Conservation (phyloP, 2,113 vertebrate species). For the Seriola dumerili region DNA sequence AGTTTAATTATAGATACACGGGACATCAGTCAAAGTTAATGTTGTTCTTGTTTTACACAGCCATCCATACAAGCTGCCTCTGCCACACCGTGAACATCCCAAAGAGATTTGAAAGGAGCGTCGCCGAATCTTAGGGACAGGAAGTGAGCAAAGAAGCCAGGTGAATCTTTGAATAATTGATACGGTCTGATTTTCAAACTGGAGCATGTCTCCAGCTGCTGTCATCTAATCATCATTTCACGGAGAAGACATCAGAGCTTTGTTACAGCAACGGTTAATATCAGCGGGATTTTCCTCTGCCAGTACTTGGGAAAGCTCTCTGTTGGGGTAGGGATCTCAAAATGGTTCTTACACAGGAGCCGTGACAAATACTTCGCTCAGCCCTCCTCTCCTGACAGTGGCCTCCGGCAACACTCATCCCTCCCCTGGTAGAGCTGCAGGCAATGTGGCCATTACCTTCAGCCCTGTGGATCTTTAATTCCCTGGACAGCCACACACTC, state of each 20-base stretch:
- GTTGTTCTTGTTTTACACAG: conserved; percentile 75
- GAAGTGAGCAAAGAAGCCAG: conserved; percentile 61
- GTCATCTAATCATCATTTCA: conserved; percentile 67
- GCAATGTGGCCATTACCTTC: conserved; percentile 75
- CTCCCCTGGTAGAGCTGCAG: conserved; percentile 72
- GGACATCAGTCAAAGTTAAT: conserved; percentile 72
- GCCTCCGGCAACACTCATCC: conserved; percentile 74
- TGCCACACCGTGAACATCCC: conserved; percentile 41
- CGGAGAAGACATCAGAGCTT: conserved; percentile 54
- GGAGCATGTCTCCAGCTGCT: conserved; percentile 56
- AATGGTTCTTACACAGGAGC: conserved; percentile 71
- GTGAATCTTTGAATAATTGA: conserved; percentile 73
- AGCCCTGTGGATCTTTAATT: conserved; percentile 67
- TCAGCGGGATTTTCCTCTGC: conserved; percentile 35
- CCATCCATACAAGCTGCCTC: conserved; percentile 45
- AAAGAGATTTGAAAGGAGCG: conserved; percentile 33
- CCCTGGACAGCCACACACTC: conserved; percentile 58
- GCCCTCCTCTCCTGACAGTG: conserved; percentile 68
- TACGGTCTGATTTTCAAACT: conserved; percentile 66
- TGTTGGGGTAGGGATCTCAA: conserved; percentile 55
- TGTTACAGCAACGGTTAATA: conserved; percentile 45
- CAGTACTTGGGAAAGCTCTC: conserved; percentile 35
- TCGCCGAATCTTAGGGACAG: conserved; percentile 30
- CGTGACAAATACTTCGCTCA: conserved; percentile 69
- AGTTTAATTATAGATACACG: conserved; percentile 76